Percentiles rank a stretch among this genome's conserved stretches.
Evolutionary conservation across 1,140 invertebrate species (phyloP).

Genomic region (Bombyx mori): DNA sequence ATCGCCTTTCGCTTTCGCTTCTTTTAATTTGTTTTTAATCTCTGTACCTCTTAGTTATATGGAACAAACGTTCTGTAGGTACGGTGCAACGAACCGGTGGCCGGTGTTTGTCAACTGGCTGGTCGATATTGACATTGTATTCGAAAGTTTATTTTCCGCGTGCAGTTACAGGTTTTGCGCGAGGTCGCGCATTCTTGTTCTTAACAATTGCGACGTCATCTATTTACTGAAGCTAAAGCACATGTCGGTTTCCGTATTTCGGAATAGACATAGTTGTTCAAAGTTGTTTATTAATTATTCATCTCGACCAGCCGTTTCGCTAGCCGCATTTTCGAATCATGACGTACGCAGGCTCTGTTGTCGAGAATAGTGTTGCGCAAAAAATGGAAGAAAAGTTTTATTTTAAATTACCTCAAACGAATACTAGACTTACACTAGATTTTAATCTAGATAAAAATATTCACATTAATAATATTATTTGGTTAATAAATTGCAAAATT

Average conservation of each 20-base stretch:
- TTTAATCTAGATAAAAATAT: too few species aligned
- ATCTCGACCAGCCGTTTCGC: conserved; percentile 9
- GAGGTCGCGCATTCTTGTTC: conserved; percentile 30
- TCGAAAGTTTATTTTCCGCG: conserved; percentile 55
- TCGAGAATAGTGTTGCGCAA: too few species aligned
- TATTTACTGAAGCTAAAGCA: conserved; percentile 24
- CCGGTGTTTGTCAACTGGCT: conserved; percentile 14
- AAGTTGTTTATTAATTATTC: conserved; percentile 11
- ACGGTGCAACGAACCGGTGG: conserved; percentile 14
- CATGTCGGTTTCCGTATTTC: conserved; percentile 20
- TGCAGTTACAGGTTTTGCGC: conserved; percentile 31
- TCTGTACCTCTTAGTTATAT: conserved; percentile 12
- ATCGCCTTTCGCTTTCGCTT: conserved; percentile 37
- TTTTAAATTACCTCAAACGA: too few species aligned
- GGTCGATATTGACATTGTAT: conserved; percentile 51
- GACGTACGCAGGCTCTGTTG: neutral
- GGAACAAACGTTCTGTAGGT: conserved; percentile 6
- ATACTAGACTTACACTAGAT: too few species aligned
- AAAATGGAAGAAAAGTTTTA: too few species aligned
- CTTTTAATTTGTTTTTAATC: conserved; percentile 23
- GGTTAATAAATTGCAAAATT: too few species aligned
- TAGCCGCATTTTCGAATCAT: conserved; percentile 6
- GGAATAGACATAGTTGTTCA: neutral
- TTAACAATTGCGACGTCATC: conserved; percentile 11
- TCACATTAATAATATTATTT: too few species aligned